These are phyloP conservation scores for Poeciliopsis presidionis DNA, from an alignment of 2,797 vertebrate genomes.

Conservation along the genomic window DNA sequence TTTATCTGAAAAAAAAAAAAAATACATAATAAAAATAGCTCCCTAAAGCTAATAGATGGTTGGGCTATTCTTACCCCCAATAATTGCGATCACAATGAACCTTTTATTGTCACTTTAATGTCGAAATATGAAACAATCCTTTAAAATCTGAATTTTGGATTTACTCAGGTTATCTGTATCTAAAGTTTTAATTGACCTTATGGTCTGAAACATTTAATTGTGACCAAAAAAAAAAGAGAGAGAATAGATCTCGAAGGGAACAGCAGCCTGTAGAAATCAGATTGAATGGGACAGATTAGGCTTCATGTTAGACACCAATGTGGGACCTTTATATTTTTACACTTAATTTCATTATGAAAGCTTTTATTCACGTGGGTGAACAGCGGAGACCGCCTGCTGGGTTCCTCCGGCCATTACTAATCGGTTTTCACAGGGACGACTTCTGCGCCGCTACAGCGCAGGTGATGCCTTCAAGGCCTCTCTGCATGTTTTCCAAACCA, in stretches of 20 bases:
- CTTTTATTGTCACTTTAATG: background rate
- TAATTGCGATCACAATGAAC: background rate
- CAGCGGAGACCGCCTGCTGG: background rate
- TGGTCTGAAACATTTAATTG: background rate
- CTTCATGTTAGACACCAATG: background rate
- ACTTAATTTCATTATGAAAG: background rate
- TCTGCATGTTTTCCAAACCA: background rate
- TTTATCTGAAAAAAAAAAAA: background rate
- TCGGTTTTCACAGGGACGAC: background rate
- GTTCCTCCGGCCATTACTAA: background rate
- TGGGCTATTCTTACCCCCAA: background rate
- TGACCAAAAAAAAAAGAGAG: background rate
- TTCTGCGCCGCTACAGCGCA: background rate
- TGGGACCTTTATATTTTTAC: background rate
- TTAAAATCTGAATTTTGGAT: background rate
- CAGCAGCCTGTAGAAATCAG: background rate
- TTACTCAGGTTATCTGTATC: background rate
- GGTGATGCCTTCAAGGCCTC: background rate
- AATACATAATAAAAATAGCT: background rate
- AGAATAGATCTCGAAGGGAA: background rate
- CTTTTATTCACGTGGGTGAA: background rate
- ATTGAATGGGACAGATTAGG: background rate
- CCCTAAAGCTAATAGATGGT: background rate
- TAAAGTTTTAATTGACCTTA: background rate
- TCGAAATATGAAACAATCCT: background rate